phyloP scores from a whole-genome alignment of 2,888 invertebrate genomes.

The Anticlea derivata region DNA sequence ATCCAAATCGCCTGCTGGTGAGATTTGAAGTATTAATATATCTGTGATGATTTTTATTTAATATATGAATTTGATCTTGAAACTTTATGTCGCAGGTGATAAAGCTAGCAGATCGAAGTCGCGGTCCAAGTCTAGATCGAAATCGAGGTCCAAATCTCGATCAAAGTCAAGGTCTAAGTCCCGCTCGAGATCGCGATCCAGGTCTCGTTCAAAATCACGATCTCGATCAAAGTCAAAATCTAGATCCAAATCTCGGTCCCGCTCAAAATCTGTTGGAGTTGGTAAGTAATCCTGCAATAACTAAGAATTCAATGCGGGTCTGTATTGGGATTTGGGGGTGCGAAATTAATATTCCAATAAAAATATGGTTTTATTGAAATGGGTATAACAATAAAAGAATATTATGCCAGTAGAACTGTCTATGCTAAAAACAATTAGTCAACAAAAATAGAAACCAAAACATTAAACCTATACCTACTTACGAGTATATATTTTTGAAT shows the following conservation, averaged over 20 bases:
- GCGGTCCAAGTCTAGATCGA: constrained; percentile 40
- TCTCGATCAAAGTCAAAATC: constrained; percentile 38
- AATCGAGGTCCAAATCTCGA: constrained; percentile 40
- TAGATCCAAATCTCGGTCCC: constrained; percentile 38
- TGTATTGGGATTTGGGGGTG: no score
- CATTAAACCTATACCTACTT: no score
- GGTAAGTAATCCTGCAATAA: constrained; percentile 33
- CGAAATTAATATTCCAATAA: no score
- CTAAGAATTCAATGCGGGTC: no score
- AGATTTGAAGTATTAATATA: constrained; percentile 12
- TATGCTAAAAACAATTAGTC: no score
- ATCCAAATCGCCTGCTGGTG: constrained; percentile 40
- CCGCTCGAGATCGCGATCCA: constrained; percentile 40
- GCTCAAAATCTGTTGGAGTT: constrained; percentile 53
- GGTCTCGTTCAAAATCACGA: constrained; percentile 39
- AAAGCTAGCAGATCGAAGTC: constrained; percentile 48
- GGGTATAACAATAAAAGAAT: no score
- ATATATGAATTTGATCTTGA: no score
- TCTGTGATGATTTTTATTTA: no score
- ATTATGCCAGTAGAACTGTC: no score
- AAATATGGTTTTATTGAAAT: no score
- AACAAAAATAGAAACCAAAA: no score
- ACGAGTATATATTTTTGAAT: no score
- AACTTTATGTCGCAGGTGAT: constrained; percentile 33
- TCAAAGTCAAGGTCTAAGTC: constrained; percentile 45